These are phyloP conservation scores for Eremobia ochroleuca DNA, from an alignment of 2,888 invertebrate species.

Conservation along the genomic window DNA sequence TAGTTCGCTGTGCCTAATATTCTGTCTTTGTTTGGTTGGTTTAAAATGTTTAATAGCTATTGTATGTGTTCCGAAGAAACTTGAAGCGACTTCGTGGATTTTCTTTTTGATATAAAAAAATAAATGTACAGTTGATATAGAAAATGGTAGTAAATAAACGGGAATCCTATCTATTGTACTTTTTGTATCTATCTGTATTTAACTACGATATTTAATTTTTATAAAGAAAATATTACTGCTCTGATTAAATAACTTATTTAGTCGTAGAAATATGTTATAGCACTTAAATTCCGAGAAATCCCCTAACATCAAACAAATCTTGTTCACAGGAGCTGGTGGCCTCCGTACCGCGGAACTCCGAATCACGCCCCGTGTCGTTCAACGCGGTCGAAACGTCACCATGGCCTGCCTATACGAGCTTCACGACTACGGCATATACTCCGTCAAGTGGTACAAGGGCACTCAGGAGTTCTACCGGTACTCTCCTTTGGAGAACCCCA, in stretches of 20 bases:
- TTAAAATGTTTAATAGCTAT: slow-evolving; percentile 27
- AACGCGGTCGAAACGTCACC: slow-evolving; percentile 93
- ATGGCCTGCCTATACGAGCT: slow-evolving; percentile 95
- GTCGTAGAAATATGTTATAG: neutral
- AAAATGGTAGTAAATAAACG: too few relatives aligned
- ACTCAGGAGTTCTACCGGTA: slow-evolving; percentile 96
- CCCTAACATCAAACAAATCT: slow-evolving; percentile 52
- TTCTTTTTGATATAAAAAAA: too few relatives aligned
- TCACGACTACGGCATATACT: slow-evolving; percentile 94
- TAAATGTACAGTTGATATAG: too few relatives aligned
- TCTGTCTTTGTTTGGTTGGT: neutral
- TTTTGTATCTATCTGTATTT: neutral
- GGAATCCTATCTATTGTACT: neutral
- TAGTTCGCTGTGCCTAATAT: slow-evolving; percentile 30
- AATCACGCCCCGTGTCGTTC: slow-evolving; percentile 93
- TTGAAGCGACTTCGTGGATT: neutral
- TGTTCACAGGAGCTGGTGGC: slow-evolving; percentile 91
- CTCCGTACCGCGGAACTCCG: slow-evolving; percentile 94
- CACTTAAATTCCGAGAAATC: neutral
- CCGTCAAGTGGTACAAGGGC: slow-evolving; percentile 97
- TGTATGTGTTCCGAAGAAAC: neutral
- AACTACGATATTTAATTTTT: neutral
- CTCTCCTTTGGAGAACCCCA: slow-evolving; percentile 94
- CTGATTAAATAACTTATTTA: neutral
- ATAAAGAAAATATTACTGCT: neutral